Conservation (phyloP, 2,113 vertebrate genomes). For the Actenoides hombroni region DNA sequence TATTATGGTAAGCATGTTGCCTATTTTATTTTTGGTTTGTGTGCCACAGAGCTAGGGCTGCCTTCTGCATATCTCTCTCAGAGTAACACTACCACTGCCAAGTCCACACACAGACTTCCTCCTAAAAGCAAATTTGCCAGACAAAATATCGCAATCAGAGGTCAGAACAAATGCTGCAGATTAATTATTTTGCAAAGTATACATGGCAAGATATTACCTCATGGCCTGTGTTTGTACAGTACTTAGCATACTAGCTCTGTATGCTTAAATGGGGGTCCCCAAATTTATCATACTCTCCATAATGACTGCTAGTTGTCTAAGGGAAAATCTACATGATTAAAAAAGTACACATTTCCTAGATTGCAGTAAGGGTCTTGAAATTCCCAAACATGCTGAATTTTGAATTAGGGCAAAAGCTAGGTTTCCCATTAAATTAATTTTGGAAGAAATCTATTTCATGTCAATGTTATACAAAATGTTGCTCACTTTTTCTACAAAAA, state of each 20-base stretch:
- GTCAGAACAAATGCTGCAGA: background rate
- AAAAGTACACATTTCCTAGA: background rate
- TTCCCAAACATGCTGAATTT: background rate
- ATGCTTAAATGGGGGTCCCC: background rate
- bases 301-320: background rate
- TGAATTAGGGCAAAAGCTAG: background rate
- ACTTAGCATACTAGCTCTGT: background rate
- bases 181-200: background rate
- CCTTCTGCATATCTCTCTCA: background rate
- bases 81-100: background rate
- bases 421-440: background rate
- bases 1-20: background rate
- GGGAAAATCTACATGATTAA: background rate
- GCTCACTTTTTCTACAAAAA: background rate
- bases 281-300: background rate
- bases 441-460: background rate
- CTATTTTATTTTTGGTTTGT: background rate
- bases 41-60: background rate
- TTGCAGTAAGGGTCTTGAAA: background rate
- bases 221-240: background rate
- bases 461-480: background rate
- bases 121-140: background rate
- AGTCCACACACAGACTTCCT: background rate
- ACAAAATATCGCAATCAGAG: background rate
- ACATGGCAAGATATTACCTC: background rate